phyloP scores from a whole-genome alignment of 1,140 invertebrate species.

The Trichoplusia ni region DNA sequence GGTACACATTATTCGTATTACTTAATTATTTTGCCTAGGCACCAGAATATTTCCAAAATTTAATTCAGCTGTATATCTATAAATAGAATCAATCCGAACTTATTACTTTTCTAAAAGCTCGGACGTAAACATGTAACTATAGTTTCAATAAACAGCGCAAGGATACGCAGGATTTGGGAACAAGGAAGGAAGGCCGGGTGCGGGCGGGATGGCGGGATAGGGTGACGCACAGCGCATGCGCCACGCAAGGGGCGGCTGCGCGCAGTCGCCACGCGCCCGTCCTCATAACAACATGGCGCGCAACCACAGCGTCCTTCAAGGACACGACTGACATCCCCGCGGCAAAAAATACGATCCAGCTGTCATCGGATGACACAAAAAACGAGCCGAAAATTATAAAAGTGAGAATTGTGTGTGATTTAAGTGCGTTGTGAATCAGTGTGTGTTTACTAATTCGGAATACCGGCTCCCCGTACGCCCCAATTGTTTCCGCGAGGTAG shows the following conservation, averaged over 20 bases:
- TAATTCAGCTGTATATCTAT: no score
- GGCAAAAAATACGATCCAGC: slow-evolving; percentile 56
- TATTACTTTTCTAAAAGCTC: neutral
- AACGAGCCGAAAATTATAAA: slow-evolving; percentile 41
- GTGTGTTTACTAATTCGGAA: slow-evolving; percentile 60
- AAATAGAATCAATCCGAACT: neutral
- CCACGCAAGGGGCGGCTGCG: slow-evolving; percentile 65
- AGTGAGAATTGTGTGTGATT: slow-evolving; percentile 46
- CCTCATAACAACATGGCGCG: slow-evolving; percentile 72
- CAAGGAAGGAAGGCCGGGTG: slow-evolving; percentile 41
- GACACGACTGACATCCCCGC: slow-evolving; percentile 66
- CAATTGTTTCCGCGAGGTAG: slow-evolving; percentile 68
- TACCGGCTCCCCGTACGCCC: slow-evolving; percentile 51
- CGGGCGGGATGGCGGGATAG: slow-evolving; percentile 44
- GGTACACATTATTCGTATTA: no score
- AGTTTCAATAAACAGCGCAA: neutral
- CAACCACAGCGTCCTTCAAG: slow-evolving; percentile 58
- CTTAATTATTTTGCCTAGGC: no score
- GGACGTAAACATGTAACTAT: neutral
- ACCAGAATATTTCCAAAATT: neutral
- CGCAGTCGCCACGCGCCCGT: slow-evolving; percentile 77
- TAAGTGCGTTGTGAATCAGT: slow-evolving; percentile 46
- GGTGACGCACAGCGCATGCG: slow-evolving; percentile 72
- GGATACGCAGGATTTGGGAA: slow-evolving; percentile 34
- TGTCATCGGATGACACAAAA: slow-evolving; percentile 48